These are phyloP conservation scores for Macrotrachela quadricornifera DNA, from an alignment of 1,140 invertebrate species.

Conservation along the genomic window DNA sequence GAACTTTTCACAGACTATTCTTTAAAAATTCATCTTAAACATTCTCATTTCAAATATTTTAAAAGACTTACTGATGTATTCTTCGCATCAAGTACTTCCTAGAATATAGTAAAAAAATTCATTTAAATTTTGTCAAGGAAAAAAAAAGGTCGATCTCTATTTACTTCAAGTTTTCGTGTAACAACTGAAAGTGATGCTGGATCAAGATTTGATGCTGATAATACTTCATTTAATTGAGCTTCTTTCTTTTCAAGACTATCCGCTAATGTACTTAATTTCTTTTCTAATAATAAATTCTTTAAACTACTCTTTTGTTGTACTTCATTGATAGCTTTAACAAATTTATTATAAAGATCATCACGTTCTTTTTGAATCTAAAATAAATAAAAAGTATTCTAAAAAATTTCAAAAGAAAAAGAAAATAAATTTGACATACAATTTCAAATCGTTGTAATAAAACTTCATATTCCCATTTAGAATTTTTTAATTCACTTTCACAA, in stretches of 20 bases:
- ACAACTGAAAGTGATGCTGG: slow-evolving; percentile 36
- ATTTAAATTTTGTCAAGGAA: too few species aligned
- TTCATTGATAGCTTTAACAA: slow-evolving; percentile 55
- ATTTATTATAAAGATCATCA: slow-evolving; percentile 51
- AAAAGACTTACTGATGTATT: too few species aligned
- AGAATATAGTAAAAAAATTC: too few species aligned
- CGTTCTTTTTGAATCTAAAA: slow-evolving; percentile 45
- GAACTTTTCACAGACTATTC: too few species aligned
- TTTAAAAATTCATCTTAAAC: too few species aligned
- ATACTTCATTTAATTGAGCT: slow-evolving; percentile 42
- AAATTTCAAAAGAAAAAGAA: too few species aligned
- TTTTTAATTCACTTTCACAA: slow-evolving; percentile 48
- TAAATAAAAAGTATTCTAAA: not conserved
- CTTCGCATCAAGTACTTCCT: too few species aligned
- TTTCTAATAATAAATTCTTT: slow-evolving; percentile 49
- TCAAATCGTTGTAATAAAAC: slow-evolving; percentile 54
- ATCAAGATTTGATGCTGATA: slow-evolving; percentile 39
- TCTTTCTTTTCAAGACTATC: slow-evolving; percentile 46
- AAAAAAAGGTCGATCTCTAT: too few species aligned
- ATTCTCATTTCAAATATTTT: too few species aligned
- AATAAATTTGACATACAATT: slow-evolving; percentile 33
- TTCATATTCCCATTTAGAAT: slow-evolving; percentile 37
- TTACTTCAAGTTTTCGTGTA: slow-evolving; percentile 42
- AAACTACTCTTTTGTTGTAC: slow-evolving; percentile 58
- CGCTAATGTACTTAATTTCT: slow-evolving; percentile 44